phyloP scores from a whole-genome alignment of 2,113 vertebrate species.

The Piprites chloris region DNA sequence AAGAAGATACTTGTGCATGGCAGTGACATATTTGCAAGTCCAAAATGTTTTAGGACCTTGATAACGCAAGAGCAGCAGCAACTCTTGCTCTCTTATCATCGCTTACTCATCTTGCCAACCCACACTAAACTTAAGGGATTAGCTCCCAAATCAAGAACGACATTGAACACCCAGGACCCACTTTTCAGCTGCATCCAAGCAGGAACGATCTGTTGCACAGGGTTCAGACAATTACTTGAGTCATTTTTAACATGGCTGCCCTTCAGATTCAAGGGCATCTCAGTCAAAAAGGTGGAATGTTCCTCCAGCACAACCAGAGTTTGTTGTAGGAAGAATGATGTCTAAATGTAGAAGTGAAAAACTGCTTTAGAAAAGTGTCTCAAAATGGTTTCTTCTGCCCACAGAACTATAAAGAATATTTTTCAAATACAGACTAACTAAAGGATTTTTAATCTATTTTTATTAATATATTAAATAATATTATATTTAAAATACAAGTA shows the following conservation, averaged over 20 bases:
- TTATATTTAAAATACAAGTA: background rate
- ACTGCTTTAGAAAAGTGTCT: background rate
- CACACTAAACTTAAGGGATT: background rate
- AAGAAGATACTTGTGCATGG: too few species aligned
- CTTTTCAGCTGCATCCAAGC: background rate
- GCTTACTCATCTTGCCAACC: background rate
- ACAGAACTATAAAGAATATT: background rate
- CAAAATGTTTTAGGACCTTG: too few species aligned
- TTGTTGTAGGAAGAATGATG: constrained; percentile 62
- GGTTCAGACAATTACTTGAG: background rate
- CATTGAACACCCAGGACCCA: background rate
- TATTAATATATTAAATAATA: background rate
- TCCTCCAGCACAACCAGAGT: constrained; percentile 32
- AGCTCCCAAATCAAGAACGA: background rate
- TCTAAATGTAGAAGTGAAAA: constrained; percentile 49
- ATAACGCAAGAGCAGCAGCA: background rate
- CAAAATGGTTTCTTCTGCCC: background rate
- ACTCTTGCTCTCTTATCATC: background rate
- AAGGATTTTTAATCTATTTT: background rate
- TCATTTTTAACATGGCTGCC: constrained; percentile 54
- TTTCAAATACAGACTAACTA: background rate
- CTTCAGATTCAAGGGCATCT: constrained; percentile 51
- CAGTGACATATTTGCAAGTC: too few species aligned
- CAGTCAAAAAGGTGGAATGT: constrained; percentile 12
- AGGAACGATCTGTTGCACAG: background rate